These are phyloP conservation scores for Siniperca chuatsi DNA, from an alignment of 2,113 vertebrate genomes.

Conservation along the genomic window DNA sequence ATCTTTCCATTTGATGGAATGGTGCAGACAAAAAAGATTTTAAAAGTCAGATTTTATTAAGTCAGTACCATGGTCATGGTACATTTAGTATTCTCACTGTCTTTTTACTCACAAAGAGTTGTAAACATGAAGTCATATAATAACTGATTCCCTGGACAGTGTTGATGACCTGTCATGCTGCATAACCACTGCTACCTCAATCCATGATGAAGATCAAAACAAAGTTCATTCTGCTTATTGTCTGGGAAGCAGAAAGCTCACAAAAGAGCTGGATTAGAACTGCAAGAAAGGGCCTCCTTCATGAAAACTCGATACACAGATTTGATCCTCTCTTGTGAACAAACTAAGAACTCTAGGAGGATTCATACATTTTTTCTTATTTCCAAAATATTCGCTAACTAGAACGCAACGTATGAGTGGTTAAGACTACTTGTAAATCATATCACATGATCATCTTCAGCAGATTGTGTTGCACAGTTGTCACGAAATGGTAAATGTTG, in stretches of 20 bases:
- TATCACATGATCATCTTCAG: neutral
- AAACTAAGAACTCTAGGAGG: neutral
- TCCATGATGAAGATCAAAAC: neutral
- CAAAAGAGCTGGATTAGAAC: slow-evolving; percentile 6
- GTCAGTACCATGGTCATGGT: neutral
- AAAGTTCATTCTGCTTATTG: neutral
- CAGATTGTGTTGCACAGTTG: neutral
- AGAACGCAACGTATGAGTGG: no score
- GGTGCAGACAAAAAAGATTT: neutral
- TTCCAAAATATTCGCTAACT: neutral
- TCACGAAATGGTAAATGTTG: neutral
- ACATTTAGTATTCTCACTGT: neutral
- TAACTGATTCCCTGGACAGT: neutral
- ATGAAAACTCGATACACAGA: neutral
- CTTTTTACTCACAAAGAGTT: neutral
- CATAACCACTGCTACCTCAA: neutral
- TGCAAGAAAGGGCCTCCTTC: neutral
- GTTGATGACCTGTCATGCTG: neutral
- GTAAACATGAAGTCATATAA: neutral
- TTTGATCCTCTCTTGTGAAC: neutral
- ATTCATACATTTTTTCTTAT: neutral
- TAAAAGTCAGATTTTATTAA: neutral
- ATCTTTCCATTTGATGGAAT: neutral
- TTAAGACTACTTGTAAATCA: neutral
- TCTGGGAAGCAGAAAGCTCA: slow-evolving; percentile 7